Conservation (phyloP, 23 tunicate genomes). For the Styela clava region DNA sequence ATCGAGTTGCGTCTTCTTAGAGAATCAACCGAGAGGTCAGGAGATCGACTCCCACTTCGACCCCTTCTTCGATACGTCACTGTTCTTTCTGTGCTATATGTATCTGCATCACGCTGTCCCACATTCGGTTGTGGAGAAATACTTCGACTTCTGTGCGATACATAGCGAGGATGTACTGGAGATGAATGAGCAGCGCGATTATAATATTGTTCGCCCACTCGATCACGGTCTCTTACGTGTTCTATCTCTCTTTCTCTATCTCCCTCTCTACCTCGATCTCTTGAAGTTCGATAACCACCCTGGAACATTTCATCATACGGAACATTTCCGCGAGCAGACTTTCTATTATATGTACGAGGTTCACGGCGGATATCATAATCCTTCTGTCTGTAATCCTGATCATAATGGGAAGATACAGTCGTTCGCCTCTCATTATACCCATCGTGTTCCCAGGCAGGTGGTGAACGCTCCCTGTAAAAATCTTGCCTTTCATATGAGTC, state of each 20-base stretch:
- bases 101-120: slow-evolving; percentile 17
- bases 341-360: slow-evolving; percentile 12
- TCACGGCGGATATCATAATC: slow-evolving; percentile 22
- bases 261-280: slow-evolving; percentile 14
- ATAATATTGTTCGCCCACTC: slow-evolving; percentile 6
- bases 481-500: neutral
- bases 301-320: slow-evolving; percentile 13
- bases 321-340: neutral
- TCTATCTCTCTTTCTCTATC: slow-evolving; percentile 13
- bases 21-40: slow-evolving; percentile 7
- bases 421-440: slow-evolving; percentile 14
- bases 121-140: slow-evolving; percentile 48
- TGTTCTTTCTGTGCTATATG: neutral
- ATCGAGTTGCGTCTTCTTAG: slow-evolving; percentile 1
- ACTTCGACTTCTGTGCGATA: slow-evolving; percentile 67
- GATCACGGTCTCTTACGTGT: neutral
- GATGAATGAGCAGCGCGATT: slow-evolving; percentile 8
- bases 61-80: slow-evolving; percentile 20
- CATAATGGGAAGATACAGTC: neutral
- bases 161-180: slow-evolving; percentile 26
- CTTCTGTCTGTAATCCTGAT: slow-evolving; percentile 31
- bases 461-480: slow-evolving; percentile 16
- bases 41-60: slow-evolving; percentile 21
- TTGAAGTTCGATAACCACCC: neutral
- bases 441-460: slow-evolving; percentile 46